Evolutionary conservation across 2,888 invertebrate genomes (phyloP), one percentile per base, ranked within the genome.

Genomic region (Timema podura): DNA sequence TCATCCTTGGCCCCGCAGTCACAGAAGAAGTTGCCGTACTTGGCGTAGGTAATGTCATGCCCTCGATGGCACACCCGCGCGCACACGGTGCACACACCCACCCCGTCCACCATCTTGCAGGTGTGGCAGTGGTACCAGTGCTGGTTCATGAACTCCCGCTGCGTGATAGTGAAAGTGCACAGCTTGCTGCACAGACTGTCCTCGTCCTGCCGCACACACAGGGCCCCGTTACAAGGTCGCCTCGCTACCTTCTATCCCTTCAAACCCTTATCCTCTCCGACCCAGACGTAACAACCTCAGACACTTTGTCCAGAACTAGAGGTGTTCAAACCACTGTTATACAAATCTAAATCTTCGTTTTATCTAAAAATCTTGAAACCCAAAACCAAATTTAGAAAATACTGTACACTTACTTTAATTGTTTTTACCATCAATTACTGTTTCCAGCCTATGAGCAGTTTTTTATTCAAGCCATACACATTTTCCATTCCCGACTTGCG

Each of bases 81-180:
- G 83, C 99, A 99, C 15, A 98, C 92, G 0, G 96, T 95, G 81
- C 99, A 99, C 47, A 98, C 98, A 0, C 99, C 99, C 2, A 97
- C 96, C 8, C 97, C 95, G 80, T 98, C 98, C 71, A 97, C 90
- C 98, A 99, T 98, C 80, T 93, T 92, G 82, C 98, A 98, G 0
- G 98, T 97, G 83, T 98, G 98, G 80, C 98, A 99, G 82, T 99
- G 98, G 83, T 98, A 99, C 97, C 97, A 95, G 80, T 95, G 95
- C 79, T 93, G 98, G 82, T 96, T 96, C 93, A 96, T 96, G 80
- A 96, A 98, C 81, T 98, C 98, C 78, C 95, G 95, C 80, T 96
- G 95, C 0, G 98, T 98, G 69, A 96, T 89, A 7, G 96, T 96
- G 83, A 96, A 98, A 0, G 98, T 98, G 82, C 98, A 98, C 13